Conservation (phyloP, 1,140 invertebrate species). For the Scylla paramamosain region DNA sequence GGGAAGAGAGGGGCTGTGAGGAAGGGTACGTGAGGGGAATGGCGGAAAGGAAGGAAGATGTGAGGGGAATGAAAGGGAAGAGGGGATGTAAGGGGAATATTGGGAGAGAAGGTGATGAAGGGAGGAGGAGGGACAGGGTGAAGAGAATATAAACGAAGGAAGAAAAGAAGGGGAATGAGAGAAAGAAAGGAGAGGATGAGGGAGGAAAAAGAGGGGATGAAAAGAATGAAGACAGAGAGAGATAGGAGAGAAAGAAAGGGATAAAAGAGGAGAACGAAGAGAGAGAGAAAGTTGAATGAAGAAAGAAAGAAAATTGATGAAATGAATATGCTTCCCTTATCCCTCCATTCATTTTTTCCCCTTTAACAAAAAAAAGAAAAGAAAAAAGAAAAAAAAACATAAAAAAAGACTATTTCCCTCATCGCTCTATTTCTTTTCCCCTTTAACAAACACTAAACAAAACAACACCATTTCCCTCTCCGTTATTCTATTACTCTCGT, state of each 20-base stretch:
- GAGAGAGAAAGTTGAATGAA: not conserved
- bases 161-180: not conserved
- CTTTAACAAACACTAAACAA: not conserved
- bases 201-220: not conserved
- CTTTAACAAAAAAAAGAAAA: too few relatives aligned
- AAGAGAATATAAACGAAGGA: not conserved
- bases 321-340: not conserved
- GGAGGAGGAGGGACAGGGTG: not conserved
- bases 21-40: not conserved
- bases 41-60: not conserved
- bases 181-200: not conserved
- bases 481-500: not conserved
- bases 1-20: not conserved
- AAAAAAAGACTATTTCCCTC: too few relatives aligned
- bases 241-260: not conserved
- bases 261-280: not conserved
- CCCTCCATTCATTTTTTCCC: too few relatives aligned
- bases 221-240: not conserved
- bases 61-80: not conserved
- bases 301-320: not conserved
- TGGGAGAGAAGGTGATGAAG: too few relatives aligned
- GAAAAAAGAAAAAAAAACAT: too few relatives aligned
- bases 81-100: not conserved
- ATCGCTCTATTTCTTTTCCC: not conserved
- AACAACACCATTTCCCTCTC: too few relatives aligned